Base-by-base conservation (phyloP, 2,888 invertebrate genomes). In the Drosophila neonasuta region DNA sequence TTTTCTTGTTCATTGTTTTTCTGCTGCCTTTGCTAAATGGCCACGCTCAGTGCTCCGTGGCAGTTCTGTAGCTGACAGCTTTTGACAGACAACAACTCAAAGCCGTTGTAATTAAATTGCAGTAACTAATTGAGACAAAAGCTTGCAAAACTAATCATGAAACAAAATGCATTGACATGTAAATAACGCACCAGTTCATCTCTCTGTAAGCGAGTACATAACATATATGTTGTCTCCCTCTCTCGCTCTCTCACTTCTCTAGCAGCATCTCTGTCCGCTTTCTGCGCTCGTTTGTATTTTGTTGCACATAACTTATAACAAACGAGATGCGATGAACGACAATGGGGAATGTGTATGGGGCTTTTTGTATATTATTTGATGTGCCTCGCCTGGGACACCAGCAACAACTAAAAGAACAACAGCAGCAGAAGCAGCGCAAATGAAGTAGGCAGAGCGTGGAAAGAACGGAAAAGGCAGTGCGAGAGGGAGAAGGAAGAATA, bases 151-250 rank as follows among this genome's bases (percentile, higher is more conserved):
- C 80, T 80, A 80, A 80, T 80, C 81, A 69, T 65, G 48, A 71
- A 74, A 67, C 68, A 50, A 79, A 79, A 77, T 68, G 58, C 81
- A 81, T 70, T 81, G 81, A 68, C 74, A 81, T 84, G 81, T 81
- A 74, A 81, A 81, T 73, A 83, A 74, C 79, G 58, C 71, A 67
- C 60, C 71, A 74, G 60, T 77, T 74, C 71, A 67, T 60, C 50
- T 66, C 49, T 34, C 13, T 36, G 7, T 58, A 34, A 6, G n/a
- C 36, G 36, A 5, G 44, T 2, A 13, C 15, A 32, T 10, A 32
- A 8, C 7, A 32, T 32, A 32, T 32, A 24, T 44, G 42, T 48
- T 29, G 42, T 55, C 36, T 11, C 11, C 7, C 20, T 17, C 30
- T 41, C n/a, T 30, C 3, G 32, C 8, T 6, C 6, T 17, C n/a